Conservation (phyloP, 2,888 invertebrate genomes). For the Euproctis similis region DNA sequence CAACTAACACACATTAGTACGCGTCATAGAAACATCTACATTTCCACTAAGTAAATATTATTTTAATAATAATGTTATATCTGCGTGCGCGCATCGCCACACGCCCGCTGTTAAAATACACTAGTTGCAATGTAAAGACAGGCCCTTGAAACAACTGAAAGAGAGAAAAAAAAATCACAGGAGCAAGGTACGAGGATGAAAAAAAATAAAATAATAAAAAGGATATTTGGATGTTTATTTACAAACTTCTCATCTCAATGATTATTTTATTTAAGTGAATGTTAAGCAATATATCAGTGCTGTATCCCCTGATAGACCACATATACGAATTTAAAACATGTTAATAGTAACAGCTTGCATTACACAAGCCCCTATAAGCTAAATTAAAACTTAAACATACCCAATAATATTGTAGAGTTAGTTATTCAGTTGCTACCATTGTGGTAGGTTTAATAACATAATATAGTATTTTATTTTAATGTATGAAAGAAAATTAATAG, state of each 20-base stretch:
- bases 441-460: no score
- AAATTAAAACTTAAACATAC: constrained; percentile 63
- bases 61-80: constrained; percentile 5
- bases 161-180: constrained; percentile 23
- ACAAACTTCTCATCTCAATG: constrained; percentile 63
- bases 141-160: constrained; percentile 30
- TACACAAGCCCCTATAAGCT: constrained; percentile 51
- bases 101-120: constrained; percentile 18
- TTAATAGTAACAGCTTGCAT: constrained; percentile 55
- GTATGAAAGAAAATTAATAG: constrained; percentile 20
- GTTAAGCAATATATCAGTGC: constrained; percentile 61
- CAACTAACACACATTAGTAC: background rate
- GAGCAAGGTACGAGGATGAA: constrained; percentile 33
- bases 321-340: constrained; percentile 59
- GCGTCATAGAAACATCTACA: no score
- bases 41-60: constrained; percentile 14
- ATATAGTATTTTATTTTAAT: no score
- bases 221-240: constrained; percentile 75
- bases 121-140: constrained; percentile 40
- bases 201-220: constrained; percentile 71
- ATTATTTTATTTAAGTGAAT: constrained; percentile 65
- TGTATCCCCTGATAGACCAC: constrained; percentile 62
- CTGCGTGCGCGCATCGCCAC: background rate
- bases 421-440: constrained; percentile 5
- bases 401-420: constrained; percentile 48